Percentiles rank a stretch among this genome's conserved stretches.
phyloP scores from a whole-genome alignment of 2,797 vertebrate species.

The Gobionotothen gibberifrons region DNA sequence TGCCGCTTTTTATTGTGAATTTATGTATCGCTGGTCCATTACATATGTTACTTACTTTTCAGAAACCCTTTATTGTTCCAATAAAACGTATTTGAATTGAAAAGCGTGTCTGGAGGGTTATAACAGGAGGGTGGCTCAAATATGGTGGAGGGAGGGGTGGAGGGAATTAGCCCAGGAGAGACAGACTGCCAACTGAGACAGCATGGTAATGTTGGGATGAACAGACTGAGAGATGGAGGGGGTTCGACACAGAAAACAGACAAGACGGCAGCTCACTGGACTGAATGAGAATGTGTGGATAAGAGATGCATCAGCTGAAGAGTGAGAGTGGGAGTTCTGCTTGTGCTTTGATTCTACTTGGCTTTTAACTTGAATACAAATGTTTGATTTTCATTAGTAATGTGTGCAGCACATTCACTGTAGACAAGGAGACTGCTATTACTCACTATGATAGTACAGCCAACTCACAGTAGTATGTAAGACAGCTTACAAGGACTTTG shows the following conservation, averaged over 20 bases:
- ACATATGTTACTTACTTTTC: conserved; percentile 43
- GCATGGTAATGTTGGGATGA: conserved; percentile 81
- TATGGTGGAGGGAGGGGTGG: conserved; percentile 55
- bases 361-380: conserved; percentile 66
- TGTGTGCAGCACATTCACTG: conserved; percentile 43
- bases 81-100: conserved; percentile 52
- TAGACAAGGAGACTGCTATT: conserved; percentile 46
- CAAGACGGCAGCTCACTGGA: conserved; percentile 64
- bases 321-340: conserved; percentile 40
- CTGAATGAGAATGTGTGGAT: conserved; percentile 70
- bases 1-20: conserved; percentile 41
- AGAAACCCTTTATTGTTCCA: conserved; percentile 50
- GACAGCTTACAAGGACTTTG: conserved; percentile 50
- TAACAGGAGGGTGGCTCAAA: conserved; percentile 60
- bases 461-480: conserved; percentile 32
- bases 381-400: conserved; percentile 52
- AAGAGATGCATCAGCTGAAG: conserved; percentile 49
- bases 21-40: conserved; percentile 41
- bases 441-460: conserved; percentile 37
- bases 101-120: conserved; percentile 55
- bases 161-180: conserved; percentile 75
- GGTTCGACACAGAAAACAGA: conserved; percentile 65
- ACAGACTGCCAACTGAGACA: conserved; percentile 78
- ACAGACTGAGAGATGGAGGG: conserved; percentile 77
- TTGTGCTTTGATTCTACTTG: conserved; percentile 49